Percentiles rank a stretch among this genome's conserved stretches.
Conservation (phyloP, 1,140 invertebrate species). For the Eupeodes corollae region DNA sequence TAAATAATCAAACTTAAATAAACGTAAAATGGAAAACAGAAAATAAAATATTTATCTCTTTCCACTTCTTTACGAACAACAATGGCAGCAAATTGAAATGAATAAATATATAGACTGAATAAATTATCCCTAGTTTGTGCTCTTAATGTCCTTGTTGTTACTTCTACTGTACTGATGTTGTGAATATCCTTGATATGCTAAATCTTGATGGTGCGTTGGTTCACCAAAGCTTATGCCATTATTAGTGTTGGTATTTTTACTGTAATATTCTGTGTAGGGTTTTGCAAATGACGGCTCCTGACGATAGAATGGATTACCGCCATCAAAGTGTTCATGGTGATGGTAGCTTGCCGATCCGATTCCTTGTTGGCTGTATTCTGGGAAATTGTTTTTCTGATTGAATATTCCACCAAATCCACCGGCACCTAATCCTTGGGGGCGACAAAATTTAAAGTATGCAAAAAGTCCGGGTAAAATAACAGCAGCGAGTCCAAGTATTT, state of each 20-base stretch:
- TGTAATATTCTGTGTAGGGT: slow-evolving; percentile 38
- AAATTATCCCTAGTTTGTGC: slow-evolving; percentile 17
- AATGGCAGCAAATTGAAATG: not conserved
- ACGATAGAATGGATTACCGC: slow-evolving; percentile 20
- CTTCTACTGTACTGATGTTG: slow-evolving; percentile 38
- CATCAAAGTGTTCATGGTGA: slow-evolving; percentile 37
- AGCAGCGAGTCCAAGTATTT: slow-evolving; percentile 64
- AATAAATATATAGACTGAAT: not conserved
- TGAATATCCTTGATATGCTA: slow-evolving; percentile 57
- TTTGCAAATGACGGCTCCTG: slow-evolving; percentile 34
- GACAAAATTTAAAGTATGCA: slow-evolving; percentile 69
- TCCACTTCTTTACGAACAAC: too few species aligned
- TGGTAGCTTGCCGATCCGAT: slow-evolving; percentile 46
- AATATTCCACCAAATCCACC: slow-evolving; percentile 29
- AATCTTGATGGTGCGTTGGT: slow-evolving; percentile 42
- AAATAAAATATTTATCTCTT: too few species aligned
- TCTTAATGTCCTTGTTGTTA: slow-evolving; percentile 29
- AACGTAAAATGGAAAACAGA: too few species aligned
- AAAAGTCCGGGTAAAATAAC: slow-evolving; percentile 63
- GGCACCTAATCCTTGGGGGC: slow-evolving; percentile 34
- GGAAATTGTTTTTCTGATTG: slow-evolving; percentile 36
- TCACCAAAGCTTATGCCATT: slow-evolving; percentile 53
- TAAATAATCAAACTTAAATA: too few species aligned
- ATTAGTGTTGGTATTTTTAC: slow-evolving; percentile 31
- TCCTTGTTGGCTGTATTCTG: slow-evolving; percentile 51